Evolutionary conservation across 2,797 vertebrate genomes (phyloP).

Genomic region (Selene dorsalis): DNA sequence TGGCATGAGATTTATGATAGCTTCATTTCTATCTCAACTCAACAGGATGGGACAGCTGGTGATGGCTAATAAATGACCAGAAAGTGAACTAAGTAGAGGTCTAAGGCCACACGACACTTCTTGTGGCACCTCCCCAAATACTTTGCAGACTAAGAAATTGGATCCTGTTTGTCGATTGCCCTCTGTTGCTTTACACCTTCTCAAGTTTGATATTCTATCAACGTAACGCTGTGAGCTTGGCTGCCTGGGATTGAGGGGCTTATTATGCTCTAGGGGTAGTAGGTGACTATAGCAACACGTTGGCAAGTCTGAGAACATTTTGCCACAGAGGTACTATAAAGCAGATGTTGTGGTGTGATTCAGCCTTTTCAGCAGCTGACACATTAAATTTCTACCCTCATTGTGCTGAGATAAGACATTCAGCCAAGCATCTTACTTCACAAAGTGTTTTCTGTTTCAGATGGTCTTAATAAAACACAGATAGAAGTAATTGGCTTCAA

Average conservation of each 20-base stretch:
- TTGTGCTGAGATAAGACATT: conserved; percentile 53
- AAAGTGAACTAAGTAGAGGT: conserved; percentile 58
- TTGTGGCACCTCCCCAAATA: conserved; percentile 60
- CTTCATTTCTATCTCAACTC: conserved; percentile 60
- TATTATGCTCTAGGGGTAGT: conserved; percentile 48
- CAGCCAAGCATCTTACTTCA: conserved; percentile 15
- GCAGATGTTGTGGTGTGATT: conserved; percentile 72
- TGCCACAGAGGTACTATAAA: conserved; percentile 51
- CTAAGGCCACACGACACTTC: conserved; percentile 63
- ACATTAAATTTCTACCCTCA: conserved; percentile 40
- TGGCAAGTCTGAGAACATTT: conserved; percentile 47
- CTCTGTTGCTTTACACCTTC: conserved; percentile 60
- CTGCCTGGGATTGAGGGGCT: conserved; percentile 37
- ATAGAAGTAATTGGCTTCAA: conserved; percentile 35
- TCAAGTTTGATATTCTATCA: conserved; percentile 60
- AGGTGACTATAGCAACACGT: conserved; percentile 63
- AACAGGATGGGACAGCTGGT: conserved; percentile 48
- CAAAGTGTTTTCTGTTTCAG: conserved; percentile 16
- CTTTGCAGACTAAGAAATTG: conserved; percentile 48
- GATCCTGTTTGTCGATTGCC: conserved; percentile 55
- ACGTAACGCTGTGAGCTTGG: conserved; percentile 16
- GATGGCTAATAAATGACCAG: conserved; percentile 58
- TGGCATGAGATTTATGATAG: conserved; percentile 54
- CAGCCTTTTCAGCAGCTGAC: conserved; percentile 61
- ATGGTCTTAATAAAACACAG: conserved; percentile 35